phyloP scores from a whole-genome alignment of 2,797 vertebrate species.

The Tenualosa ilisha region DNA sequence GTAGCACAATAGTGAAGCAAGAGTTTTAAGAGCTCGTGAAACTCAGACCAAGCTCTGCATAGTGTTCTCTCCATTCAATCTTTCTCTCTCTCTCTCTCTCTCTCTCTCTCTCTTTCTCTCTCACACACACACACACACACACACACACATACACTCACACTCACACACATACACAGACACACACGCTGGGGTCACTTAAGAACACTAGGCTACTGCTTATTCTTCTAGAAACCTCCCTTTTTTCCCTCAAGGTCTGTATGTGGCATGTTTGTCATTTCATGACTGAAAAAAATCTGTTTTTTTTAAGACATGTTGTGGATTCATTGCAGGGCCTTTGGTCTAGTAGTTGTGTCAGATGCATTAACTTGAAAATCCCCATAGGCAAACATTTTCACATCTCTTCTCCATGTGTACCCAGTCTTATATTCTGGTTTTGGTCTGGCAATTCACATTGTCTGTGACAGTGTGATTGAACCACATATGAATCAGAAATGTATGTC shows the following conservation, averaged over 20 bases:
- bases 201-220: not conserved
- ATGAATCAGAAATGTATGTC: not conserved
- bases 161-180: not conserved
- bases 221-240: not conserved
- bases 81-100: no score
- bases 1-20: slow-evolving; percentile 16
- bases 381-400: not conserved
- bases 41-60: slow-evolving; percentile 4
- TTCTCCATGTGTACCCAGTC: not conserved
- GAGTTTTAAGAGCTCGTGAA: slow-evolving; percentile 36
- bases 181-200: slow-evolving; percentile 5
- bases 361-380: not conserved
- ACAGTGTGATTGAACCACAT: not conserved
- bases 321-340: not conserved
- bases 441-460: not conserved
- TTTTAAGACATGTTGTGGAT: no score
- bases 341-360: not conserved
- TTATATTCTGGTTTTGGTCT: not conserved
- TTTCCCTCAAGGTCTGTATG: not conserved
- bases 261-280: not conserved
- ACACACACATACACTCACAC: not conserved
- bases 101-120: not conserved
- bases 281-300: not conserved
- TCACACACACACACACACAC: not conserved
- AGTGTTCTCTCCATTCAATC: slow-evolving; percentile 1